A percentile compares a stretch with the other conserved stretches of the same genome.
Evolutionary conservation across 2,888 invertebrate genomes (phyloP).

Genomic region (Horisme vitalbata): DNA sequence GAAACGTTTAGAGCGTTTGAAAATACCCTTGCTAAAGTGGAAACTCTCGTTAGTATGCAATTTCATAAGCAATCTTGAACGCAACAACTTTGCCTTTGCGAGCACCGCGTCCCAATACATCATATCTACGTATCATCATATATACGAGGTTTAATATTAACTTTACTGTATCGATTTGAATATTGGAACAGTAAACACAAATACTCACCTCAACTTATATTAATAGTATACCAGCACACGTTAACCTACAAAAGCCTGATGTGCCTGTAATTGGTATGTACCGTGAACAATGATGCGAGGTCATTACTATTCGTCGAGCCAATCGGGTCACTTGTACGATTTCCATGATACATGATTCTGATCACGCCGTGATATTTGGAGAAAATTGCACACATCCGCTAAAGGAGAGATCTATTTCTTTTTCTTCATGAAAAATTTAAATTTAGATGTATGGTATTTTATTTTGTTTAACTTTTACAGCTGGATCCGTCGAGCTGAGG

Average conservation of each 20-base stretch:
- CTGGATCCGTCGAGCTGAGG: no score
- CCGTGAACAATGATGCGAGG: constrained; percentile 54
- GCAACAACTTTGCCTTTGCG: constrained; percentile 18
- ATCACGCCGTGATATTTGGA: constrained; percentile 52
- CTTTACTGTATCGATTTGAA: no score
- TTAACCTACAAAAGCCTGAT: constrained; percentile 42
- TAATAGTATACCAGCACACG: constrained; percentile 26
- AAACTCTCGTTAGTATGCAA: constrained; percentile 19
- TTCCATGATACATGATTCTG: constrained; percentile 49
- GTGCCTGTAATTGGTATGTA: constrained; percentile 38
- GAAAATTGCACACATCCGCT: constrained; percentile 34
- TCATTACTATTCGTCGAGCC: constrained; percentile 71
- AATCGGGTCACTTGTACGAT: constrained; percentile 68
- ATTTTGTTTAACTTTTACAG: no score
- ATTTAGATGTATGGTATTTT: no score
- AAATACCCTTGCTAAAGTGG: constrained; percentile 16
- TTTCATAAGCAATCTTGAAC: constrained; percentile 16
- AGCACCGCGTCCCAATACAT: no score
- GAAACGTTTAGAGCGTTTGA: background rate
- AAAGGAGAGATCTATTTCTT: background rate
- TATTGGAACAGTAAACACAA: background rate
- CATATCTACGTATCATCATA: no score
- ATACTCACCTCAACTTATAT: background rate
- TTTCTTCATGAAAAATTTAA: no score
- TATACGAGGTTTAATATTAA: no score